phyloP scores from a whole-genome alignment of 2,888 invertebrate genomes.

The Agapostemon virescens region DNA sequence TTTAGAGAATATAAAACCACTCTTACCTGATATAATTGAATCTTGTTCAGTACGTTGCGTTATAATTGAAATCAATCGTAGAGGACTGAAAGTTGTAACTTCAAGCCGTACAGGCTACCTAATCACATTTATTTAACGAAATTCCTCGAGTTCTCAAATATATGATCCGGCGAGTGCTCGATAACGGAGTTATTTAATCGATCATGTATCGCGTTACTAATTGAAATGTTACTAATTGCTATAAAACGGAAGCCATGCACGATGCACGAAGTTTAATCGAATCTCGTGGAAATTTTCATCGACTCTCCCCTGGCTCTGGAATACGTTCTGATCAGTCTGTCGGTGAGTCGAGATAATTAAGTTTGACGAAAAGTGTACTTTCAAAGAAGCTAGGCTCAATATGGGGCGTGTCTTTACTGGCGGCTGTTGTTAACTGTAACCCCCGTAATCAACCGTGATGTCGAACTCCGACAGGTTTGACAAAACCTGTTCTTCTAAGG shows the following conservation, averaged over 20 bases:
- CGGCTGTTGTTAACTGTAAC: conserved; percentile 62
- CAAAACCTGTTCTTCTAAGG: conserved; percentile 62
- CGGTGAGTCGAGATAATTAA: conserved; percentile 68
- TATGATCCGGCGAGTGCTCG: conserved; percentile 21
- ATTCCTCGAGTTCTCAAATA: conserved; percentile 45
- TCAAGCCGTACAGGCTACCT: background rate
- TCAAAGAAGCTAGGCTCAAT: conserved; percentile 42
- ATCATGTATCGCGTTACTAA: conserved; percentile 57
- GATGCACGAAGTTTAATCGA: conserved; percentile 62
- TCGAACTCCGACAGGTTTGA: conserved; percentile 64
- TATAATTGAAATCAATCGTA: conserved; percentile 20
- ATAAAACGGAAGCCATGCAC: conserved; percentile 35
- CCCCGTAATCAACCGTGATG: conserved; percentile 63
- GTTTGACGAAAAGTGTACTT: conserved; percentile 70
- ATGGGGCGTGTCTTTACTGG: conserved; percentile 58
- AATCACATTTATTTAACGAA: conserved; percentile 56
- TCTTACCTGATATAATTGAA: conserved; percentile 54
- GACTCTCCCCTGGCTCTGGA: conserved; percentile 47
- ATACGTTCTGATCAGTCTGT: conserved; percentile 67
- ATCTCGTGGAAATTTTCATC: conserved; percentile 65
- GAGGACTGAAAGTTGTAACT: conserved; percentile 35
- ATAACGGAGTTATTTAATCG: conserved; percentile 53
- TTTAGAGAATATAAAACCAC: background rate
- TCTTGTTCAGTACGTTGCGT: conserved; percentile 35
- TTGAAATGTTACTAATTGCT: conserved; percentile 62